Conservation (phyloP, 1,140 invertebrate species). For the Cephus cinctus region DNA sequence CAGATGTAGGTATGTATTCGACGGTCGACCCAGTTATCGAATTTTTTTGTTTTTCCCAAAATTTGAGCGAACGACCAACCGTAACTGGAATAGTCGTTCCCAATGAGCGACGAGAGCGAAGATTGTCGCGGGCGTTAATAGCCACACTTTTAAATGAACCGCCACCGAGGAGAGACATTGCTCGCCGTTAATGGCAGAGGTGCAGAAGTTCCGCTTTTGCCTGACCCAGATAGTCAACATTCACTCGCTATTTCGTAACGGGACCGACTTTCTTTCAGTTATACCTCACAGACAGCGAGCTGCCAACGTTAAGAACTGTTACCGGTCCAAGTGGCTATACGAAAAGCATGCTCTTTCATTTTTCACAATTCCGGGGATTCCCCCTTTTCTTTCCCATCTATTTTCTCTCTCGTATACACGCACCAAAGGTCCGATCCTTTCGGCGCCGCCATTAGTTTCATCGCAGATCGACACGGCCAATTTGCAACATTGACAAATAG, state of each 20-base stretch:
- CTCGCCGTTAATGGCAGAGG: neutral
- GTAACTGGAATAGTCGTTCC: slow-evolving; percentile 3
- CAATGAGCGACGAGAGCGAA: neutral
- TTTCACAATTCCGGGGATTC: no score
- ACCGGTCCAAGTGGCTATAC: no score
- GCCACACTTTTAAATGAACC: neutral
- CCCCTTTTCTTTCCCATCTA: no score
- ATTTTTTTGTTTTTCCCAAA: slow-evolving; percentile 4
- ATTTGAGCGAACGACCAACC: slow-evolving; percentile 1
- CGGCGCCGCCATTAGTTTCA: no score
- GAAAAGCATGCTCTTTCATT: no score
- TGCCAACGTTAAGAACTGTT: neutral
- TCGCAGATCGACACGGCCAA: no score
- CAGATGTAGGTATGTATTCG: neutral
- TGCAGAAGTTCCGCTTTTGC: slow-evolving; percentile 51
- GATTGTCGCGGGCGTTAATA: neutral
- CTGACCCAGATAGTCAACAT: slow-evolving; percentile 50
- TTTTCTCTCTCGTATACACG: no score
- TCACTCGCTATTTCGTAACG: slow-evolving; percentile 55
- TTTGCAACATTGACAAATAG: no score
- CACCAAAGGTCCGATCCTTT: no score
- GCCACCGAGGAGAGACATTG: neutral
- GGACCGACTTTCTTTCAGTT: slow-evolving; percentile 53
- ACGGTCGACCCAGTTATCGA: slow-evolving; percentile 11
- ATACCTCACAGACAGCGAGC: neutral